phyloP scores from a whole-genome alignment of 2,888 invertebrate genomes.

The Mimachlamys varia region DNA sequence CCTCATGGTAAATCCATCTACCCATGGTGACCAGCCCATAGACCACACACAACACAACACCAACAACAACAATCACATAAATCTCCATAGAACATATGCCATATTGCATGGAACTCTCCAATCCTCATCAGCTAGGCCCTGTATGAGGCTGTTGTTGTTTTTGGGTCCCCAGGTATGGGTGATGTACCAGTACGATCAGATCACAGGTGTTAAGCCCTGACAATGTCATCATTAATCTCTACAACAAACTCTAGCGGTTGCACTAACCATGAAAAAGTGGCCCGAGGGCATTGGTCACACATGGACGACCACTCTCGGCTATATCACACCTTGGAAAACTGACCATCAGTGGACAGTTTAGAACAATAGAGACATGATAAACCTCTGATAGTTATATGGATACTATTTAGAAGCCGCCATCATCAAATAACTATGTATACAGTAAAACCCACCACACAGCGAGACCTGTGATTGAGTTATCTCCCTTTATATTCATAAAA shows the following conservation, averaged over 20 bases:
- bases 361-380: no score
- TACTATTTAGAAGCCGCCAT: no score
- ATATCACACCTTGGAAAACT: no score
- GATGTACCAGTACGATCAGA: neutral
- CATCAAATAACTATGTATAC: no score
- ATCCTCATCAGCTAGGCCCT: no score
- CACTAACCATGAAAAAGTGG: neutral
- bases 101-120: neutral
- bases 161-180: neutral
- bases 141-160: neutral
- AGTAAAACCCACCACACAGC: no score
- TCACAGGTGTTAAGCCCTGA: neutral
- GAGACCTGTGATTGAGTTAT: no score
- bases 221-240: slow-evolving; percentile 9
- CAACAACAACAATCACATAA: neutral
- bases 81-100: neutral
- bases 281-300: neutral
- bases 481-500: no score
- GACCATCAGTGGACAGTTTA: no score
- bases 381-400: no score
- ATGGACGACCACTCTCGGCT: neutral
- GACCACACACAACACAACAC: slow-evolving; percentile 19
- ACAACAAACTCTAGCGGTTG: slow-evolving; percentile 4
- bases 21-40: neutral
- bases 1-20: slow-evolving; percentile 5